Percentiles rank a stretch among this genome's conserved stretches.
phyloP scores from a whole-genome alignment of 2,797 vertebrate species.

The Sitta carolinensis region DNA sequence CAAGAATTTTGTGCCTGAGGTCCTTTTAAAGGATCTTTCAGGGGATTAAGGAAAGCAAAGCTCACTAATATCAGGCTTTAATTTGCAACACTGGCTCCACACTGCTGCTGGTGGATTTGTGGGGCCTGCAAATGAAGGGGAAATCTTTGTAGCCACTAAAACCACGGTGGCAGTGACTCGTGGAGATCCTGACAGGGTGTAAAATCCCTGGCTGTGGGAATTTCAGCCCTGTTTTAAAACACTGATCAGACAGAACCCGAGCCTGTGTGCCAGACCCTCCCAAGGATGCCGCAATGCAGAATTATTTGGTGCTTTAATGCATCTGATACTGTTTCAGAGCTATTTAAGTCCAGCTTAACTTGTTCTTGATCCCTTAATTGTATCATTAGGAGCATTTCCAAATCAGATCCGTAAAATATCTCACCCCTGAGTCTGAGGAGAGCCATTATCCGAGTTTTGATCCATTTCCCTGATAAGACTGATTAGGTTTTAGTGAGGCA shows the following conservation, averaged over 20 bases:
- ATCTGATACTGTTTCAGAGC: not conserved
- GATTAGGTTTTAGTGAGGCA: not conserved
- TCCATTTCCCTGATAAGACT: not conserved
- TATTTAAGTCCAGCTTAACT: not conserved
- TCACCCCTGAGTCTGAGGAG: not conserved
- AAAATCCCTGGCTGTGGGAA: not conserved
- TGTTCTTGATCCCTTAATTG: slow-evolving; percentile 16
- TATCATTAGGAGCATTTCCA: not conserved
- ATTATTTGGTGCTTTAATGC: not conserved
- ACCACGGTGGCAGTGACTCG: not conserved
- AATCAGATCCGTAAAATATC: not conserved
- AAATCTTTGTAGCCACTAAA: not conserved
- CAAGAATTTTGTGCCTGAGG: not conserved
- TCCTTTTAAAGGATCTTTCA: not conserved
- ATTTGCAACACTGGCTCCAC: not conserved
- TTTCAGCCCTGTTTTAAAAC: not conserved
- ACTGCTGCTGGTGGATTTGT: not conserved
- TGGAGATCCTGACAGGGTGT: not conserved
- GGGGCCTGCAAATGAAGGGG: not conserved
- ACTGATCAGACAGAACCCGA: not conserved
- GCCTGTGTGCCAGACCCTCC: not conserved
- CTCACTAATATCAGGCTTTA: not conserved
- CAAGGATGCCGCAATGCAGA: not conserved
- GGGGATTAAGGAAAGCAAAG: not conserved
- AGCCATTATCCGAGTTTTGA: not conserved